A percentile compares a stretch with the other conserved stretches of the same genome.
Conservation (phyloP, 1,140 invertebrate species). For the Drosophila ironensis region DNA sequence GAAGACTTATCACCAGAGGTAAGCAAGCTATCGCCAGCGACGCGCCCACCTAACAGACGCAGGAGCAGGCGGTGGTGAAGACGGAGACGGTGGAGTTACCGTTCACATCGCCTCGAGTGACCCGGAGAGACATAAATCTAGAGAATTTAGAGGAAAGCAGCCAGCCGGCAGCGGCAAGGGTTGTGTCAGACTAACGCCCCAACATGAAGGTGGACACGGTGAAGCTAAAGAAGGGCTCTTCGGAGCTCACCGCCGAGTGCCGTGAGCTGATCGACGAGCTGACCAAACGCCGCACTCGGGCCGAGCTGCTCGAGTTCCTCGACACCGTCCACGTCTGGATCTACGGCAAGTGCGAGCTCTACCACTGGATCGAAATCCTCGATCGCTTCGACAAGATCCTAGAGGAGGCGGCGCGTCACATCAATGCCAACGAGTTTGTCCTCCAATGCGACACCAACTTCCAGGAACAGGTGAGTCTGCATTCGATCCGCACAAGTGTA, state of each 20-base stretch:
- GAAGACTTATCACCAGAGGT: no score
- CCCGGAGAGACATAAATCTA: no score
- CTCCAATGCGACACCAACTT: conserved; percentile 89
- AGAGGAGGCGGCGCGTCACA: conserved; percentile 87
- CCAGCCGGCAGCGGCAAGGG: no score
- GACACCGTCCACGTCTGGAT: conserved; percentile 92
- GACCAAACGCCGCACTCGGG: conserved; percentile 86
- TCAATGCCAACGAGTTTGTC: conserved; percentile 88
- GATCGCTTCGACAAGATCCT: conserved; percentile 93
- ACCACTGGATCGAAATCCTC: conserved; percentile 94
- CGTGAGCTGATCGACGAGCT: conserved; percentile 90
- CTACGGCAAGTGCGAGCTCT: conserved; percentile 95
- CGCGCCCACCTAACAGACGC: no score
- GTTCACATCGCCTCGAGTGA: no score
- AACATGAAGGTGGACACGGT: conserved; percentile 95
- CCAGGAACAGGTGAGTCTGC: conserved; percentile 85
- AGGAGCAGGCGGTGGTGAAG: no score
- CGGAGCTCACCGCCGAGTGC: conserved; percentile 94
- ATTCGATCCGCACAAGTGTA: no score
- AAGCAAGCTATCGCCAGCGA: no score
- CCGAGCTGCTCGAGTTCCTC: conserved; percentile 88
- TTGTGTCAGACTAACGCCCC: no score
- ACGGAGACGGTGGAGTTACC: no score
- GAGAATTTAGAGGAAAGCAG: no score
- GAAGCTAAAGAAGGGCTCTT: conserved; percentile 93